Evolutionary conservation across 2,113 vertebrate genomes (phyloP).

Genomic region (Toxotes chatareus): DNA sequence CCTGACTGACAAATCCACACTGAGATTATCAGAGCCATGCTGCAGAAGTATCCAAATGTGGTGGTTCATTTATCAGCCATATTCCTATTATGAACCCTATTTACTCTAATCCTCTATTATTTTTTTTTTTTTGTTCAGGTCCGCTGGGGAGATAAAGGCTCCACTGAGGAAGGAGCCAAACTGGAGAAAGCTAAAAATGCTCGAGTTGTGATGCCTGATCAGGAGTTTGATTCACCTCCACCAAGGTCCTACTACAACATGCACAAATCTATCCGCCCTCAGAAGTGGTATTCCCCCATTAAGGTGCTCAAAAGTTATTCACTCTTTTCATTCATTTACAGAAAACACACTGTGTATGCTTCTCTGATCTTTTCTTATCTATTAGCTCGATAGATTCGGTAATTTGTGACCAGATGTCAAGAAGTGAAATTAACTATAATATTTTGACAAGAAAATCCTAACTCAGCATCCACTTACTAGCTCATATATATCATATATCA

Average conservation of each 20-base stretch:
- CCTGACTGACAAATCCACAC: neutral
- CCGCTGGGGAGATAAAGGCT: constrained; percentile 97
- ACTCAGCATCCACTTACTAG: neutral
- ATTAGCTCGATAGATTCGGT: neutral
- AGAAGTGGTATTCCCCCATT: constrained; percentile 97
- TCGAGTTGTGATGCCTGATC: constrained; percentile 91
- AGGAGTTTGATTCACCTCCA: constrained; percentile 89
- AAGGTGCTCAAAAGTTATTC: constrained; percentile 84
- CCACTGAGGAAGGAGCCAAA: constrained; percentile 97
- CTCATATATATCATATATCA: neutral
- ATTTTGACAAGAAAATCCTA: neutral
- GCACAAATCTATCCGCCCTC: constrained; percentile 81
- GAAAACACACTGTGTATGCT: neutral
- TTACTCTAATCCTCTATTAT: neutral
- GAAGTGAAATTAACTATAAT: neutral
- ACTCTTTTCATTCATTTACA: neutral
- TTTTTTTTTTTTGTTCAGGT: constrained; percentile 84
- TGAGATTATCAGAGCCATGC: neutral
- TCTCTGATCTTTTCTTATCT: neutral
- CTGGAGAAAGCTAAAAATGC: constrained; percentile 97
- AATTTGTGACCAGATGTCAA: neutral
- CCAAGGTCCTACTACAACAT: constrained; percentile 84
- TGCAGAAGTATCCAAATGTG: neutral
- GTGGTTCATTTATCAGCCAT: neutral
- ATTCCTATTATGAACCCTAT: neutral